Evolutionary conservation across 2,888 invertebrate genomes (phyloP).

Genomic region (Cerastoderma edule): DNA sequence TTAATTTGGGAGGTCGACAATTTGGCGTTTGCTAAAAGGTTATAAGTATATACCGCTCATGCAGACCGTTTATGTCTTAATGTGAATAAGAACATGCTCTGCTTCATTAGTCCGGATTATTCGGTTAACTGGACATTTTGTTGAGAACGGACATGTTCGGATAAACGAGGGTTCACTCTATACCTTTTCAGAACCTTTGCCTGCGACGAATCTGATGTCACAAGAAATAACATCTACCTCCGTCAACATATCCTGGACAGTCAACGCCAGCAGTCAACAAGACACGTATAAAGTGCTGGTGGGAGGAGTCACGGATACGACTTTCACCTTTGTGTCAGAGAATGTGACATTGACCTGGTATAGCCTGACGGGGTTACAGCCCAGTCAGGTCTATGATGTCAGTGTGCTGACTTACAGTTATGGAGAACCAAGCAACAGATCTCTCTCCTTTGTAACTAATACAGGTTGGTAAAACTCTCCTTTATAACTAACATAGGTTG

Average conservation of each 20-base stretch:
- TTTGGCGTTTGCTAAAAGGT: too few relatives aligned
- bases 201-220: slow-evolving; percentile 49
- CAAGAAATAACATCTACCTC: slow-evolving; percentile 40
- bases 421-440: slow-evolving; percentile 63
- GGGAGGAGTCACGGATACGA: slow-evolving; percentile 35
- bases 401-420: slow-evolving; percentile 64
- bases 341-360: slow-evolving; percentile 38
- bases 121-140: too few relatives aligned
- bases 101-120: too few relatives aligned
- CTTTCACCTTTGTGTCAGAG: slow-evolving; percentile 31
- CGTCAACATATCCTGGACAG: slow-evolving; percentile 56
- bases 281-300: slow-evolving; percentile 47
- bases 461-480: slow-evolving; percentile 71
- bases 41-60: too few relatives aligned
- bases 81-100: too few relatives aligned
- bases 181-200: slow-evolving; percentile 60
- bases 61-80: too few relatives aligned
- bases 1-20: too few relatives aligned
- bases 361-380: slow-evolving; percentile 61
- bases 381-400: slow-evolving; percentile 66
- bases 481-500: too few relatives aligned
- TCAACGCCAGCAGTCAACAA: slow-evolving; percentile 53
- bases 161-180: too few relatives aligned
- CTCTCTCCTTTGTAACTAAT: slow-evolving; percentile 56
- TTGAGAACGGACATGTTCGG: too few relatives aligned